Percentiles rank a stretch among this genome's conserved stretches.
These are phyloP conservation scores for Choloepus hoffmanni DNA, from an alignment of 2,113 vertebrate species.

Conservation along the genomic window DNA sequence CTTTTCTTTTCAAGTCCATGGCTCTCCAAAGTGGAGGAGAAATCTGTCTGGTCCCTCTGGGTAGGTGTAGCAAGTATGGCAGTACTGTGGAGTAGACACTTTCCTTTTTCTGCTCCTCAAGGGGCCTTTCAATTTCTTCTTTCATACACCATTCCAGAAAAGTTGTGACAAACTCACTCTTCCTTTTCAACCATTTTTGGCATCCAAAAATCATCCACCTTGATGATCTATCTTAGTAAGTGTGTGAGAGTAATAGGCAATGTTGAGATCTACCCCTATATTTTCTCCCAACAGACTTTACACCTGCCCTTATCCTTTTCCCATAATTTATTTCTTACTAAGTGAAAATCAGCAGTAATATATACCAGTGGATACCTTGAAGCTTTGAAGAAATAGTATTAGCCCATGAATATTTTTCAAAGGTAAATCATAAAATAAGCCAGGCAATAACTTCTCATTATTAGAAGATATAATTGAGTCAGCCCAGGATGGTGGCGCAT, in stretches of 20 bases:
- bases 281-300: background rate
- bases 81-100: background rate
- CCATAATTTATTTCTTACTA: background rate
- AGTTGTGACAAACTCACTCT: background rate
- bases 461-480: background rate
- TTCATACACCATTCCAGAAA: background rate
- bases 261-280: background rate
- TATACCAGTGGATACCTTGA: background rate
- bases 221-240: background rate
- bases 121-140: background rate
- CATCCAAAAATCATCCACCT: background rate
- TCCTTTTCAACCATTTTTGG: background rate
- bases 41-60: no score
- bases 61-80: background rate
- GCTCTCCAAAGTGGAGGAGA: background rate
- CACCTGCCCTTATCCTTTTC: background rate
- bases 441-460: background rate
- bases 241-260: background rate
- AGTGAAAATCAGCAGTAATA: background rate
- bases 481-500: background rate
- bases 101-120: background rate
- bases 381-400: background rate
- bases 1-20: background rate
- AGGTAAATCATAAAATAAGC: background rate
- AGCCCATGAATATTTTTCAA: background rate